phyloP scores from a whole-genome alignment of 2,113 vertebrate species.

The Pelvicachromis taeniatus region DNA sequence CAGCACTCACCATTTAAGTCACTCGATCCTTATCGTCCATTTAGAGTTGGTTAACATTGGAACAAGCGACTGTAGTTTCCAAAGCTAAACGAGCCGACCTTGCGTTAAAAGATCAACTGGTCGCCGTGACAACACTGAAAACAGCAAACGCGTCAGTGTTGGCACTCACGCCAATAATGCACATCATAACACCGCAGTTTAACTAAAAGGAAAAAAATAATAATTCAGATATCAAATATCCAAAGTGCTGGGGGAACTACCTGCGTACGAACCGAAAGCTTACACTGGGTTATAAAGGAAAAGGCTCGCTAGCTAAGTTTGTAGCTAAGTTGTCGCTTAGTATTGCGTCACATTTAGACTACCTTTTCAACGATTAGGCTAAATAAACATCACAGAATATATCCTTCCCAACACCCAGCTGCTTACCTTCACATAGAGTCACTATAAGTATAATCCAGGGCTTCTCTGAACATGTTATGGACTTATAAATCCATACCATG shows the following conservation, averaged over 20 bases:
- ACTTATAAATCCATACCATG: constrained; percentile 77
- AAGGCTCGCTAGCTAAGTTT: constrained; percentile 45
- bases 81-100: not conserved
- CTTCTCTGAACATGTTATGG: constrained; percentile 79
- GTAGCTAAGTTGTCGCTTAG: constrained; percentile 45
- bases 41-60: not conserved
- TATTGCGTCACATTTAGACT: constrained; percentile 49
- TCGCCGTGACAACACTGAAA: constrained; percentile 21
- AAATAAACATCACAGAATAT: not conserved
- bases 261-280: not conserved
- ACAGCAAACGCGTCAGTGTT: not conserved
- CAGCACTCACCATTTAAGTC: not conserved
- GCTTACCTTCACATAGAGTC: constrained; percentile 79
- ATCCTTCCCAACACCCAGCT: not conserved
- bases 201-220: not conserved
- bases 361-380: not conserved
- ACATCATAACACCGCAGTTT: not conserved
- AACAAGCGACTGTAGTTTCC: not conserved
- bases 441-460: constrained; percentile 71
- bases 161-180: not conserved
- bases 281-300: not conserved
- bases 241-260: not conserved
- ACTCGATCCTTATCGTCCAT: not conserved
- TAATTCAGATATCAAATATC: not conserved
- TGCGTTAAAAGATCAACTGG: not conserved